A percentile compares a stretch with the other conserved stretches of the same genome.
Evolutionary conservation across 2,113 vertebrate genomes (phyloP).

Genomic region (Eptesicus fuscus): DNA sequence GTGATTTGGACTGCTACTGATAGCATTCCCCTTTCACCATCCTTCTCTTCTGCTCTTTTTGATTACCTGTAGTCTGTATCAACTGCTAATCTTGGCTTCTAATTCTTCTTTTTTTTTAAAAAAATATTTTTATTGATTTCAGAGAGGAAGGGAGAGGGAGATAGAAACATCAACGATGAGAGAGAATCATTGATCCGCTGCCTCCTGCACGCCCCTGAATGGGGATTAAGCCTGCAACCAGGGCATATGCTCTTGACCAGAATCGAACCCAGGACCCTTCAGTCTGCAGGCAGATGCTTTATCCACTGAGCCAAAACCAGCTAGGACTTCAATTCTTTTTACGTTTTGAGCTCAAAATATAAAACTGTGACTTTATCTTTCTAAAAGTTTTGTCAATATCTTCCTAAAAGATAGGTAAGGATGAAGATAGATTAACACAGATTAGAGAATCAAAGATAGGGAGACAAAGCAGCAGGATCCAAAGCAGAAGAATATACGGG

Average conservation of each 20-base stretch:
- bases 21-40: background rate
- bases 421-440: background rate
- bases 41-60: background rate
- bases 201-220: too few relatives aligned
- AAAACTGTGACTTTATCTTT: background rate
- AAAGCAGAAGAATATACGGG: background rate
- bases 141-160: too few relatives aligned
- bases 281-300: too few relatives aligned
- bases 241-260: too few relatives aligned
- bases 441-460: background rate
- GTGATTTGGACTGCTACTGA: background rate
- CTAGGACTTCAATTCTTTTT: background rate
- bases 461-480: background rate
- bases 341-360: background rate
- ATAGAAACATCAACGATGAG: too few relatives aligned
- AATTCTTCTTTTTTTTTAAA: background rate
- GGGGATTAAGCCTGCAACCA: too few relatives aligned
- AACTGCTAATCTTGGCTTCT: background rate
- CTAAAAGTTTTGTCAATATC: background rate
- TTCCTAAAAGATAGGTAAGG: background rate
- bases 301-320: too few relatives aligned
- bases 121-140: too few relatives aligned
- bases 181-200: too few relatives aligned
- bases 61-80: background rate
- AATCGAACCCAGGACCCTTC: too few relatives aligned